Evolutionary conservation across 2,113 vertebrate species (phyloP).

Genomic region (Pedionomus torquatus): DNA sequence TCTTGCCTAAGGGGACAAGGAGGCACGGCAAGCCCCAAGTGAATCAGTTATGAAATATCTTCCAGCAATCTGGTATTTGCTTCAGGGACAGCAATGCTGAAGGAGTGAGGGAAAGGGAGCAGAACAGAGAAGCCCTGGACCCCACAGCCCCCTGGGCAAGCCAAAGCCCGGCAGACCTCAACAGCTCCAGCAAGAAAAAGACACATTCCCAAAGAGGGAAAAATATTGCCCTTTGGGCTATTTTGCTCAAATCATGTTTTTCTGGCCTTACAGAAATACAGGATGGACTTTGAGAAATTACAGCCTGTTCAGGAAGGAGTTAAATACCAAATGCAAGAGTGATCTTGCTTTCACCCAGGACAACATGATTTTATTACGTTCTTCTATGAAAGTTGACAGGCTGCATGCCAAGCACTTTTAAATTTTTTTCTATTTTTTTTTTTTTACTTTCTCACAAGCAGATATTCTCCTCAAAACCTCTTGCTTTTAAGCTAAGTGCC

Average conservation of each 20-base stretch:
- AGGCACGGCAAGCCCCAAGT: neutral
- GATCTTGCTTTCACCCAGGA: constrained; percentile 21
- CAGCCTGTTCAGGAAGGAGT: neutral
- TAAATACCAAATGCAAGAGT: neutral
- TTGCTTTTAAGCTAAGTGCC: constrained; percentile 58
- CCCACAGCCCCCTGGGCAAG: accelerated
- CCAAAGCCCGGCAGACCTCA: neutral
- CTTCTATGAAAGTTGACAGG: constrained; percentile 33
- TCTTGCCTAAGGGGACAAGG: neutral
- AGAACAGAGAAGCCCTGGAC: neutral
- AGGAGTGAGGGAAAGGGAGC: neutral
- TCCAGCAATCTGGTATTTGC: neutral
- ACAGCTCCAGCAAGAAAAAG: neutral
- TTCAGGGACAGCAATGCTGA: neutral
- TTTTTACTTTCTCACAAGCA: constrained; percentile 47
- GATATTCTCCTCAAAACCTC: constrained; percentile 61
- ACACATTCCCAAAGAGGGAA: neutral
- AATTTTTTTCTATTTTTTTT: neutral
- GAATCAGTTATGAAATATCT: neutral
- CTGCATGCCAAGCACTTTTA: constrained; percentile 34
- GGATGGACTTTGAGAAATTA: neutral
- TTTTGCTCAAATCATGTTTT: neutral
- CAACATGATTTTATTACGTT: neutral
- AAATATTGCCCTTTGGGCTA: neutral
- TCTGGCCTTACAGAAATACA: neutral